These are phyloP conservation scores for Oeneis ivallda DNA, from an alignment of 2,888 invertebrate species.

Conservation along the genomic window DNA sequence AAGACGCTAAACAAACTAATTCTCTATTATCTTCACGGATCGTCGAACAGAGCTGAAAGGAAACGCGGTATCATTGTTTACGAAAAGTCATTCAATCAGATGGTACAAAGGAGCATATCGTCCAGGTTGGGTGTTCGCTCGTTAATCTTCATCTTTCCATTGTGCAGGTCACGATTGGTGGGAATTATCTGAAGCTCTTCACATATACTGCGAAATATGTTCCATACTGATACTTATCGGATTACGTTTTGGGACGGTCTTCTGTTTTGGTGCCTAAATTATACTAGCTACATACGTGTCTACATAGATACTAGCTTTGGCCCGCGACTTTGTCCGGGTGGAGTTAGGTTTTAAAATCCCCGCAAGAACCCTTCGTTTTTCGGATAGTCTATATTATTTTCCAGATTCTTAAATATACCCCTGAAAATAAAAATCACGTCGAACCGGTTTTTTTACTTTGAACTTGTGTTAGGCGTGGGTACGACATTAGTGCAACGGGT, in stretches of 20 bases:
- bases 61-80: constrained; percentile 71
- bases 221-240: constrained; percentile 23
- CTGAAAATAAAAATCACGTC: too few species aligned
- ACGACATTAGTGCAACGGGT: too few species aligned
- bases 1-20: constrained; percentile 41
- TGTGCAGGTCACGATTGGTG: constrained; percentile 61
- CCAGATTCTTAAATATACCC: too few species aligned
- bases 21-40: constrained; percentile 53
- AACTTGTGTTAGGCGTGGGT: too few species aligned
- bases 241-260: background rate
- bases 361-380: too few species aligned
- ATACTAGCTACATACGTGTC: too few species aligned
- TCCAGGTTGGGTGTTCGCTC: constrained; percentile 54
- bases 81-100: constrained; percentile 73
- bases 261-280: background rate
- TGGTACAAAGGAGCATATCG: constrained; percentile 68
- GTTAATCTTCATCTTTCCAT: constrained; percentile 72
- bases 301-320: too few species aligned
- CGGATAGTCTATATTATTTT: too few species aligned
- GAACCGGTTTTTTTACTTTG: too few species aligned
- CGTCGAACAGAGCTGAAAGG: constrained; percentile 48
- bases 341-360: too few species aligned
- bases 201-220: constrained; percentile 32
- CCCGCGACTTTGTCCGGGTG: too few species aligned
- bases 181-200: constrained; percentile 40